These are phyloP conservation scores for Chamaetylas fuelleborni DNA, from an alignment of 2,113 vertebrate genomes.

Conservation along the genomic window DNA sequence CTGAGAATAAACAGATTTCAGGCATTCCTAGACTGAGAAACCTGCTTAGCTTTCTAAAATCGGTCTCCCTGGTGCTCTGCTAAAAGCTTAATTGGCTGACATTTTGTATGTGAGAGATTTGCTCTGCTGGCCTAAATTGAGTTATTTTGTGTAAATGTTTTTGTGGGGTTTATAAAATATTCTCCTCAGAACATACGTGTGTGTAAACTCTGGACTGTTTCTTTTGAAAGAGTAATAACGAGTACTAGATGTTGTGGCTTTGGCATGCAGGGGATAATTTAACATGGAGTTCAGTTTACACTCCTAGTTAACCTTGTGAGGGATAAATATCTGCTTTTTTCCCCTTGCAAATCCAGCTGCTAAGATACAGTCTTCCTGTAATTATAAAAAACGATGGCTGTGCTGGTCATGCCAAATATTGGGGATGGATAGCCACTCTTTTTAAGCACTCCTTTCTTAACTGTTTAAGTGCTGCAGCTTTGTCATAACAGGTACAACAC, in stretches of 20 bases:
- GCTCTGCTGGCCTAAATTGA: conserved; percentile 57
- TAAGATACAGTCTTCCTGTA: neutral
- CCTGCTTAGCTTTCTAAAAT: conserved; percentile 58
- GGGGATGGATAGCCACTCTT: neutral
- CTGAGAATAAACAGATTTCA: conserved; percentile 67
- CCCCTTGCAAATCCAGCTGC: neutral
- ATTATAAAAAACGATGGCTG: neutral
- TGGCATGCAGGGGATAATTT: conserved; percentile 50
- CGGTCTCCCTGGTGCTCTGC: conserved; percentile 41
- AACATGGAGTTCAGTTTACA: conserved; percentile 49
- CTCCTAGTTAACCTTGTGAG: conserved; percentile 28
- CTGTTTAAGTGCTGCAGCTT: fast-evolving
- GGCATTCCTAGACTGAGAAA: conserved; percentile 56
- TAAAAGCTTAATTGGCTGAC: conserved; percentile 63
- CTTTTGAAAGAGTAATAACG: conserved; percentile 50
- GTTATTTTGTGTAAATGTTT: conserved; percentile 54
- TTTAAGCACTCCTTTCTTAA: neutral
- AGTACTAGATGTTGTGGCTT: conserved; percentile 56
- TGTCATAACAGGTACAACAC: fast-evolving
- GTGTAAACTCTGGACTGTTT: conserved; percentile 54
- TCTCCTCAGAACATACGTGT: conserved; percentile 36
- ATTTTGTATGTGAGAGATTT: conserved; percentile 55
- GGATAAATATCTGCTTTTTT: neutral
- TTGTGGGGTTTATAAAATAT: conserved; percentile 57
- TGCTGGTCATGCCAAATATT: neutral